Conservation (phyloP, 2,113 vertebrate genomes). For the Agelaius tricolor region DNA sequence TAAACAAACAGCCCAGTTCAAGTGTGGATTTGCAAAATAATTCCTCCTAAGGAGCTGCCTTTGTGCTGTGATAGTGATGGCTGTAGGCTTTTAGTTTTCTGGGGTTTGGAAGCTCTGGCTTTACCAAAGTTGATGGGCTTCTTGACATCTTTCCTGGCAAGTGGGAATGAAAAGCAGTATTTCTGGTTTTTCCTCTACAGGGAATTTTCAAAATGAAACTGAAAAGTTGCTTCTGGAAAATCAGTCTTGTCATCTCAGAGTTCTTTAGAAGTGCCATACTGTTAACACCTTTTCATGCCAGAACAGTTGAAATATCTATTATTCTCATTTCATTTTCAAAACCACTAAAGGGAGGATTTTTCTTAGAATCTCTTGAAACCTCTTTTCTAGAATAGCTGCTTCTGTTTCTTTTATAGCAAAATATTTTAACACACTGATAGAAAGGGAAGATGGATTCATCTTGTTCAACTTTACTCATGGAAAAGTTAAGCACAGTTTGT, state of each 20-base stretch:
- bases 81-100: not conserved
- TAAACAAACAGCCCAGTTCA: not conserved
- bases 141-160: not conserved
- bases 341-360: conserved; percentile 7
- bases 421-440: not conserved
- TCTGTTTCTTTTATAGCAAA: not conserved
- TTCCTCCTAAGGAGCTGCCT: not conserved
- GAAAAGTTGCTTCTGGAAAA: conserved; percentile 36
- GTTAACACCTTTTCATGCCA: conserved; percentile 38
- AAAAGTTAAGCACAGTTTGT: not conserved
- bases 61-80: not conserved
- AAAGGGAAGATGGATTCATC: not conserved
- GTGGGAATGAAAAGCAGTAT: not conserved
- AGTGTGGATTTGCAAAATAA: not conserved
- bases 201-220: conserved; percentile 40
- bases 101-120: not conserved
- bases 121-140: not conserved
- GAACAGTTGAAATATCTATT: conserved; percentile 37
- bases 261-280: conserved; percentile 17
- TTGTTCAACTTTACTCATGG: not conserved
- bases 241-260: conserved; percentile 15
- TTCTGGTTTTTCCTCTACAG: conserved; percentile 13
- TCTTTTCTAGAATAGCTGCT: not conserved
- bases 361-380: not conserved
- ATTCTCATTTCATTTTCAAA: conserved; percentile 35